Evolutionary conservation across 1,140 invertebrate genomes (phyloP).

Genomic region (Pseudomyrmex flavicornis): DNA sequence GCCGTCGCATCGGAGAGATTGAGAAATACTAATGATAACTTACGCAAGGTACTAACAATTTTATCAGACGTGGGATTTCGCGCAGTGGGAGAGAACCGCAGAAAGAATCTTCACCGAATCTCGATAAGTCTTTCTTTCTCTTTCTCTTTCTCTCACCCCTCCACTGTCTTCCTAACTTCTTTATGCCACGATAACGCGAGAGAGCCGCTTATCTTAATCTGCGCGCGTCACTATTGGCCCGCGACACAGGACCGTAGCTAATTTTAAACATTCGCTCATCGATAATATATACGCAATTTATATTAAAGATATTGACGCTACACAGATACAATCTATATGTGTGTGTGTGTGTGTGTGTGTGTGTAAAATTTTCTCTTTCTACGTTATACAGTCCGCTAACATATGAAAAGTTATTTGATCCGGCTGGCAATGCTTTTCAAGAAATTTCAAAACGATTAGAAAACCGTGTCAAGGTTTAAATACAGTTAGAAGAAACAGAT

Average conservation of each 20-base stretch:
- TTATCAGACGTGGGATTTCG: neutral
- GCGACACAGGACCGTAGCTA: conserved; percentile 22
- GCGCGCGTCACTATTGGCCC: neutral
- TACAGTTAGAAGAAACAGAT: too few relatives aligned
- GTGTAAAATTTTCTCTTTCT: too few relatives aligned
- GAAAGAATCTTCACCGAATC: conserved; percentile 34
- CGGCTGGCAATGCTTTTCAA: too few relatives aligned
- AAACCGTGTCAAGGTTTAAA: too few relatives aligned
- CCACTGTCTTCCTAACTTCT: too few relatives aligned
- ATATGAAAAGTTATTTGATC: too few relatives aligned
- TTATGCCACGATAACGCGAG: conserved; percentile 13
- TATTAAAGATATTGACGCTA: neutral
- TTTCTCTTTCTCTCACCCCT: too few relatives aligned
- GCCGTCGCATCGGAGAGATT: neutral
- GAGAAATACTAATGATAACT: neutral
- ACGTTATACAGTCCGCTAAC: too few relatives aligned
- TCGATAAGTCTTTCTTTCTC: conserved; percentile 1
- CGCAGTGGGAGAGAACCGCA: neutral
- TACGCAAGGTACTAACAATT: neutral
- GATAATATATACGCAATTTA: neutral
- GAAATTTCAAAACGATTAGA: too few relatives aligned
- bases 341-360: too few relatives aligned
- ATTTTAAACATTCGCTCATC: conserved; percentile 57
- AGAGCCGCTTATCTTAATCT: conserved; percentile 5
- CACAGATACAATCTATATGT: too few relatives aligned